Conservation (phyloP, 2,888 invertebrate species). For the Hemistola chrysoprasaria region DNA sequence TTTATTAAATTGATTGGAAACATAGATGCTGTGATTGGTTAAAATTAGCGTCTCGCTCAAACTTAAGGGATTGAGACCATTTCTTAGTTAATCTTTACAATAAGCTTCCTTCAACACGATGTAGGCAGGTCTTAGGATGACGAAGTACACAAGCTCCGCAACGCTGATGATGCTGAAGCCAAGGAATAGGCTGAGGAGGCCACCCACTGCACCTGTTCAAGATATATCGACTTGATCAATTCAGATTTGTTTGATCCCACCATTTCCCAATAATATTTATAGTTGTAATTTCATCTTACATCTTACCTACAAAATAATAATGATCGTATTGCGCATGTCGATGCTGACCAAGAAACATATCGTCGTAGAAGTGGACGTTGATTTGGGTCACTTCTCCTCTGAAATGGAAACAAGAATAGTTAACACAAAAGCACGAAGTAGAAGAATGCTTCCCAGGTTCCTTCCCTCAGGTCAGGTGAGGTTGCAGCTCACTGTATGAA, state of each 20-base stretch:
- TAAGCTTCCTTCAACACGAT: slow-evolving; percentile 38
- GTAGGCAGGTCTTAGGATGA: slow-evolving; percentile 58
- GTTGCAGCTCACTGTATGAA: too few relatives aligned
- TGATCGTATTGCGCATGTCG: slow-evolving; percentile 73
- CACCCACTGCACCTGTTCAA: slow-evolving; percentile 68
- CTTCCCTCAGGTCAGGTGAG: too few relatives aligned
- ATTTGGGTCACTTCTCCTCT: slow-evolving; percentile 67
- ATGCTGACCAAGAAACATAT: slow-evolving; percentile 71
- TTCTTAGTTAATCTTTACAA: slow-evolving; percentile 2
- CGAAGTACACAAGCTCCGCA: slow-evolving; percentile 68
- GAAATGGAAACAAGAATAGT: slow-evolving; percentile 19
- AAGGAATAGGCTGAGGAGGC: slow-evolving; percentile 72
- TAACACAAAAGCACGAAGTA: too few relatives aligned
- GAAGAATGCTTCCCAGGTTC: too few relatives aligned
- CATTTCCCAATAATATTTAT: too few relatives aligned
- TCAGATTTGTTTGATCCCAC: too few relatives aligned
- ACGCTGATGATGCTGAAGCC: slow-evolving; percentile 77
- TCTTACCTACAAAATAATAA: slow-evolving; percentile 70
- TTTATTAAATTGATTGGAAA: too few relatives aligned
- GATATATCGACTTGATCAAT: too few relatives aligned
- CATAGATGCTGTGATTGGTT: too few relatives aligned
- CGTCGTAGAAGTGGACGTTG: slow-evolving; percentile 71
- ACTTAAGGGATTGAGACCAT: too few relatives aligned
- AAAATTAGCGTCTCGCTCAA: too few relatives aligned
- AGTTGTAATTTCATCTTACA: too few relatives aligned